A percentile compares a stretch with the other conserved stretches of the same genome.
Conservation (phyloP, 1,140 invertebrate genomes). For the Medauroidea extradentata region DNA sequence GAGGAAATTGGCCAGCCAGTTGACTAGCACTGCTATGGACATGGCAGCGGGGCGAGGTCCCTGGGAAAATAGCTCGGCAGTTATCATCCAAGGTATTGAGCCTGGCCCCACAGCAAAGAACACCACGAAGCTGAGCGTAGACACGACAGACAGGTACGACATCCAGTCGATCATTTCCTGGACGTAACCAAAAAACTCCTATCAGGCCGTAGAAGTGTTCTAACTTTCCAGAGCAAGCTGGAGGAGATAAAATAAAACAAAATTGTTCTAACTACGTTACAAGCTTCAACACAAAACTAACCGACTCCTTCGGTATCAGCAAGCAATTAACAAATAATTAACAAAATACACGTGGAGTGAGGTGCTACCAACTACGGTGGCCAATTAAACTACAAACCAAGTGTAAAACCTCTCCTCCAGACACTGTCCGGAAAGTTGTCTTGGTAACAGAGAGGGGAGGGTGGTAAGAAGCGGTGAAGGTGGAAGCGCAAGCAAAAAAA, state of each 20-base stretch:
- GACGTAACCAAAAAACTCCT: conserved; percentile 92
- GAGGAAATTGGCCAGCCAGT: conserved; percentile 97
- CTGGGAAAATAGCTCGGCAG: conserved; percentile 96
- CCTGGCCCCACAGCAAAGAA: conserved; percentile 96
- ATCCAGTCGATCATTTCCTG: conserved; percentile 98
- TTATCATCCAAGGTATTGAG: conserved; percentile 99
- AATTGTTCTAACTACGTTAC: neutral
- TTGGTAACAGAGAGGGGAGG: conserved; percentile 29
- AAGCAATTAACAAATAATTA: conserved; percentile 3
- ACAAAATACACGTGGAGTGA: neutral
- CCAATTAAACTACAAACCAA: neutral
- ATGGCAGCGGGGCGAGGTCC: conserved; percentile 94
- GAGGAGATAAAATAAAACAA: conserved; percentile 36
- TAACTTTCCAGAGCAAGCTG: conserved; percentile 56
- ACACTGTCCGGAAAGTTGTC: conserved; percentile 53
- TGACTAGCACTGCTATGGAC: conserved; percentile 95
- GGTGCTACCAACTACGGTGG: conserved; percentile 7
- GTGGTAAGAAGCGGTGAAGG: conserved; percentile 22
- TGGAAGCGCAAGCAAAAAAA: conserved; percentile 16
- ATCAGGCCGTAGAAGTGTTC: conserved; percentile 58
- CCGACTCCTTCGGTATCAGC: neutral
- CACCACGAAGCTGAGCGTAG: conserved; percentile 89
- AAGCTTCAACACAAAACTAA: conserved; percentile 4
- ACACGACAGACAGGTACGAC: conserved; percentile 91
- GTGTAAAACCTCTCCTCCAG: conserved; percentile 42